Evolutionary conservation across 2,113 vertebrate genomes (phyloP).

Genomic region (Sarotherodon lohbergeri): DNA sequence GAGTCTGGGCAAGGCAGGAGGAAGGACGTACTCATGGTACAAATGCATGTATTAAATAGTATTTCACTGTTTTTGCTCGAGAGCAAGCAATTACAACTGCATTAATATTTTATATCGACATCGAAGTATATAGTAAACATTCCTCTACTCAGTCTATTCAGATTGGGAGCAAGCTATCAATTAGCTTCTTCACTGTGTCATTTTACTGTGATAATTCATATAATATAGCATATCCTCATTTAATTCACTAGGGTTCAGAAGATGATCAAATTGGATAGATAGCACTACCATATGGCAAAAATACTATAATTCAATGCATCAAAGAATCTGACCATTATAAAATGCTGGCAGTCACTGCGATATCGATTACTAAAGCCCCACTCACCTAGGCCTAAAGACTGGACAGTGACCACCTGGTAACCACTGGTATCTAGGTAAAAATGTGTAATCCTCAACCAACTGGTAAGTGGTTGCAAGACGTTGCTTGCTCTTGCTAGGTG

Average conservation of each 20-base stretch:
- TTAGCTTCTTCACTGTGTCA: not conserved
- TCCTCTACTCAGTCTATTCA: not conserved
- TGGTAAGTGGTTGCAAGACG: not conserved
- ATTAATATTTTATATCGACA: not conserved
- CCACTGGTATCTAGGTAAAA: not conserved
- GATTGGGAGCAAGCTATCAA: not conserved
- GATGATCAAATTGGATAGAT: not conserved
- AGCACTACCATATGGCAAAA: not conserved
- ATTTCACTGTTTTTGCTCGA: not conserved
- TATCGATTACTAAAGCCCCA: fast-evolving
- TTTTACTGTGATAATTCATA: not conserved
- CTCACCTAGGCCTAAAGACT: not conserved
- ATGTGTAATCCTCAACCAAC: not conserved
- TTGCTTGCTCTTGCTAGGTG: not conserved
- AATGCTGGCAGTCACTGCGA: not conserved
- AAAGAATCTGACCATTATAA: not conserved
- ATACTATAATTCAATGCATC: not conserved
- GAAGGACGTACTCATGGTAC: not conserved
- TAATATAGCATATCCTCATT: not conserved
- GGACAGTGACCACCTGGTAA: not conserved
- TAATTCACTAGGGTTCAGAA: not conserved
- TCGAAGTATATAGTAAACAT: not conserved
- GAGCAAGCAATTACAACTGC: not conserved
- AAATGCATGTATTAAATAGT: not conserved
- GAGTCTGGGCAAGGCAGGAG: not conserved